Percentiles rank a stretch among this genome's conserved stretches.
These are phyloP conservation scores for Parnassius mnemosyne DNA, from an alignment of 2,888 invertebrate genomes.

Conservation along the genomic window DNA sequence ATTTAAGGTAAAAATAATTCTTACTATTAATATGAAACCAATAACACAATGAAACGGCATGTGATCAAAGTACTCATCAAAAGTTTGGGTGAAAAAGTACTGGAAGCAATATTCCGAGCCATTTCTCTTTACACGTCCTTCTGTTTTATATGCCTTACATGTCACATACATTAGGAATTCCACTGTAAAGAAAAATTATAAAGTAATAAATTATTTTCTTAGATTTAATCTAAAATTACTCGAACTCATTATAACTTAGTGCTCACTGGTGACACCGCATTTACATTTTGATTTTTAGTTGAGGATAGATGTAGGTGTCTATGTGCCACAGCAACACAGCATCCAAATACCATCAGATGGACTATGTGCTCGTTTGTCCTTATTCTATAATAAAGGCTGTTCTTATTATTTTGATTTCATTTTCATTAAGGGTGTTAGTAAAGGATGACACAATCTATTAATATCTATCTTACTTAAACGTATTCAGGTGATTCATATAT, in stretches of 20 bases:
- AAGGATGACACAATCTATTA: too few relatives aligned
- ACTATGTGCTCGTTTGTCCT: too few relatives aligned
- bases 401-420: too few relatives aligned
- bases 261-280: too few relatives aligned
- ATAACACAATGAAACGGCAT: slow-evolving; percentile 12
- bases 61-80: slow-evolving; percentile 17
- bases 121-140: not conserved
- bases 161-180: slow-evolving; percentile 18
- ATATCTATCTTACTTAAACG: too few relatives aligned
- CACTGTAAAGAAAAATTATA: slow-evolving; percentile 8
- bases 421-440: too few relatives aligned
- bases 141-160: slow-evolving; percentile 6
- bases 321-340: too few relatives aligned
- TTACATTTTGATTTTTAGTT: too few relatives aligned
- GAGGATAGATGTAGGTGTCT: too few relatives aligned
- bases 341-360: too few relatives aligned
- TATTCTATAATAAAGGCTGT: too few relatives aligned
- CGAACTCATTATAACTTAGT: not conserved
- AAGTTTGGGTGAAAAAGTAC: slow-evolving; percentile 5
- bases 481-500: too few relatives aligned
- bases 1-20: not conserved
- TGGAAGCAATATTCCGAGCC: slow-evolving; percentile 3
- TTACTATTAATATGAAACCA: slow-evolving; percentile 14
- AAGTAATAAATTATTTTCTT: not conserved
- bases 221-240: not conserved